phyloP scores from a whole-genome alignment of 2,113 vertebrate species.

The Proteles cristata region DNA sequence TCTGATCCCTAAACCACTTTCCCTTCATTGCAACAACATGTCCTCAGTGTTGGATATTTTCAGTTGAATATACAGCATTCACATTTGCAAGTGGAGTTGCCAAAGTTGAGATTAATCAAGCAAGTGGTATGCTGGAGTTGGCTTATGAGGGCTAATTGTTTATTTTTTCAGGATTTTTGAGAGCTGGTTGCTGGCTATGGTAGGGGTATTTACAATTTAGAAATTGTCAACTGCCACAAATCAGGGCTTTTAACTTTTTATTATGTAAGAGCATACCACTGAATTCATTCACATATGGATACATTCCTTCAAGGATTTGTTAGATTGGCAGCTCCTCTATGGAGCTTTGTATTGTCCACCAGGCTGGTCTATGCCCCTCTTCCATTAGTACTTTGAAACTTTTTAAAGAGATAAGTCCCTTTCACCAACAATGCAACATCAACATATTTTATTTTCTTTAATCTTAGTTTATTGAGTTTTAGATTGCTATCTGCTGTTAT shows the following conservation, averaged over 20 bases:
- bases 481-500: neutral
- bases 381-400: constrained; percentile 3
- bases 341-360: neutral
- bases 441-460: constrained; percentile 17
- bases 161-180: neutral
- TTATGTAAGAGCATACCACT: neutral
- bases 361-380: neutral
- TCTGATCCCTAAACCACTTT: neutral
- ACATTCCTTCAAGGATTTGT: neutral
- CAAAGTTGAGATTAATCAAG: neutral
- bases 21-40: neutral
- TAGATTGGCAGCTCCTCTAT: neutral
- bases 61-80: neutral
- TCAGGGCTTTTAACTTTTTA: neutral
- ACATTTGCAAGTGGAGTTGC: neutral
- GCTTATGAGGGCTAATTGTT: neutral
- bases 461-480: neutral
- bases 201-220: neutral
- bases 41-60: neutral
- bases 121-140: neutral
- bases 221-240: neutral
- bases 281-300: neutral
- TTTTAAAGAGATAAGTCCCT: neutral
- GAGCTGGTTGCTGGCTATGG: neutral
- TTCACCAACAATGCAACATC: neutral